Evolutionary conservation across 2,113 vertebrate genomes (phyloP).

Genomic region (Psittacula cyanocephala): DNA sequence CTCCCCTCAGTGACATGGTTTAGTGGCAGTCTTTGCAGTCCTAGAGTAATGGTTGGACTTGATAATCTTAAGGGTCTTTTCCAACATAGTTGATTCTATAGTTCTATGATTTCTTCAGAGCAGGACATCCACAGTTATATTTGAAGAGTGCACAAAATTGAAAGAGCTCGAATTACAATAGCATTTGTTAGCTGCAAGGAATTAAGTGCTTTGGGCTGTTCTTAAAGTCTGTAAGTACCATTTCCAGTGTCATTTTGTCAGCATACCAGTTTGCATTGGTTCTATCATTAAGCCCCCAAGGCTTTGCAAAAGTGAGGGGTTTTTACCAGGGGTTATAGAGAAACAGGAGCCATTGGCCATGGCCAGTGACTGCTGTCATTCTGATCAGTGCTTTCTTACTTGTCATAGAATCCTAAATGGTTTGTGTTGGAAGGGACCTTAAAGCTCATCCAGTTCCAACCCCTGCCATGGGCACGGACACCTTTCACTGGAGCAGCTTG

Average conservation of each 20-base stretch:
- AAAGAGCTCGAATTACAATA: background rate
- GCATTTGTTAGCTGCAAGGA: background rate
- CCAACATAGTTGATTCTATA: background rate
- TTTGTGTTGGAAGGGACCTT: background rate
- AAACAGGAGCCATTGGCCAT: background rate
- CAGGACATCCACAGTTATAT: background rate
- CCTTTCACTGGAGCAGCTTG: background rate
- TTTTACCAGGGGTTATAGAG: background rate
- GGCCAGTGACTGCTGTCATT: background rate
- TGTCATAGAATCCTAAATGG: background rate
- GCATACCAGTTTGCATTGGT: background rate
- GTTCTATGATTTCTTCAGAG: background rate
- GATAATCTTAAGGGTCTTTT: background rate
- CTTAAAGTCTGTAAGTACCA: background rate
- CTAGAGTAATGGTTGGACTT: background rate
- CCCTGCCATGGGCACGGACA: accelerated
- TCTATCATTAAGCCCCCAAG: background rate
- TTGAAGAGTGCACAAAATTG: background rate
- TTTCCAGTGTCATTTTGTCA: background rate
- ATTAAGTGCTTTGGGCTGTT: background rate
- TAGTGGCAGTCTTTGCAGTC: background rate
- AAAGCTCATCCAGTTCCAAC: background rate
- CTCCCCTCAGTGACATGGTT: background rate
- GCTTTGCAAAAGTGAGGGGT: background rate
- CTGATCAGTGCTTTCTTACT: background rate